These are phyloP conservation scores for Hyles vespertilio DNA, from an alignment of 1,140 invertebrate species.

Conservation along the genomic window DNA sequence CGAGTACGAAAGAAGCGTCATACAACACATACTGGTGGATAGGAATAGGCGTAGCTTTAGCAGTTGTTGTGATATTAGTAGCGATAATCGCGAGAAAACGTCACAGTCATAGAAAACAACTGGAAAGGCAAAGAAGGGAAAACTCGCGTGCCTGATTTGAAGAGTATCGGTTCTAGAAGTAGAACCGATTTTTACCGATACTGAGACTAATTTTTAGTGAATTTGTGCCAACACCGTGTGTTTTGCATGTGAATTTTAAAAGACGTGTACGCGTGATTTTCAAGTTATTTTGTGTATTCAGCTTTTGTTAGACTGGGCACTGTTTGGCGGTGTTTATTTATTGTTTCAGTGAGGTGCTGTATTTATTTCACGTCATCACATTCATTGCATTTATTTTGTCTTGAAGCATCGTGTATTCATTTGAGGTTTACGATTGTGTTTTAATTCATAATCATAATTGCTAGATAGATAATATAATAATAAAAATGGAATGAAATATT, in stretches of 20 bases:
- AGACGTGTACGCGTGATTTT: constrained; percentile 30
- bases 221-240: constrained; percentile 45
- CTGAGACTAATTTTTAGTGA: constrained; percentile 38
- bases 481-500: constrained; percentile 60
- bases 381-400: constrained; percentile 19
- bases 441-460: constrained; percentile 24
- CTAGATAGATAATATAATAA: constrained; percentile 63
- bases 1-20: constrained; percentile 52
- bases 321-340: constrained; percentile 26
- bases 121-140: constrained; percentile 59
- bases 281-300: constrained; percentile 29
- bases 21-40: constrained; percentile 70
- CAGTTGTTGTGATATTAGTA: constrained; percentile 55
- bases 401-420: constrained; percentile 2
- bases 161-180: constrained; percentile 69
- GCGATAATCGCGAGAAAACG: constrained; percentile 65
- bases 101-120: constrained; percentile 60
- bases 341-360: constrained; percentile 19
- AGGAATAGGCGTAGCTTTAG: constrained; percentile 55
- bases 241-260: constrained; percentile 38
- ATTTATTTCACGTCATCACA: constrained; percentile 24
- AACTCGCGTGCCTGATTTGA: constrained; percentile 67
- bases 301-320: constrained; percentile 31
- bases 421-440: background rate
- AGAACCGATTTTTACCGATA: constrained; percentile 39